Base-by-base conservation (phyloP, 2,888 invertebrate species). In the Lordiphosa fenestrarum region DNA sequence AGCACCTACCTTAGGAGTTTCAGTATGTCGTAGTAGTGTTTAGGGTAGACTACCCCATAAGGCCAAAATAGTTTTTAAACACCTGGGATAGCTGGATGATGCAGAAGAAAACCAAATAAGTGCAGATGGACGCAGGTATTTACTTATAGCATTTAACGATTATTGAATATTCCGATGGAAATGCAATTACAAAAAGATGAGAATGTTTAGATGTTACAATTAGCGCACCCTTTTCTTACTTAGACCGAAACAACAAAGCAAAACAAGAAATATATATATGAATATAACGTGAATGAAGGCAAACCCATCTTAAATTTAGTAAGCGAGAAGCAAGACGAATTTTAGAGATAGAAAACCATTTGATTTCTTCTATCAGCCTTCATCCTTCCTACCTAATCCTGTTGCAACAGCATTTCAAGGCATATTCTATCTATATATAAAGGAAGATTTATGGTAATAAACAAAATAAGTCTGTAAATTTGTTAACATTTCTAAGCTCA, bases 391-490 rank as follows among this genome's bases (percentile, higher is more conserved):
- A 42, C 23, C 50, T 46, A 41, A 53, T 38, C 46, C 58, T 54
- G 52, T 62, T 62, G 48, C 49, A 54, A 42, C 30, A 30, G 30
- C 54, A 50, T 76, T 69, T 66, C 52, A 57, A 60, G 53, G 66
- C 62, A 63, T 62, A 76, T 72, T 66, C 53, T 71, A 25, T 55
- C 44, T 53, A 53, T 21, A 57, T 56, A 30, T 36, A 42, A 25
- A 53, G 36, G 49, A 48, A 40, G 23, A 55, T 76, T 68, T 76
- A 77, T 64, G 63, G 56, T 67, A 74, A 75, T 69, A 70, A 65
- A 65, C 64, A 68, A 73, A 57, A 71, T 71, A 84, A 84, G 85
- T 82, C 85, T 82, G 85, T 82, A 84, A 66, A 82, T 82, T 84
- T 84, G 85, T 82, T 78, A 84, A 84, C 73, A 75, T 63, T 74